Percentiles rank a stretch among this genome's conserved stretches.
These are phyloP conservation scores for Petrocephalus zakoni DNA, from an alignment of 2,113 vertebrate species.

Conservation along the genomic window DNA sequence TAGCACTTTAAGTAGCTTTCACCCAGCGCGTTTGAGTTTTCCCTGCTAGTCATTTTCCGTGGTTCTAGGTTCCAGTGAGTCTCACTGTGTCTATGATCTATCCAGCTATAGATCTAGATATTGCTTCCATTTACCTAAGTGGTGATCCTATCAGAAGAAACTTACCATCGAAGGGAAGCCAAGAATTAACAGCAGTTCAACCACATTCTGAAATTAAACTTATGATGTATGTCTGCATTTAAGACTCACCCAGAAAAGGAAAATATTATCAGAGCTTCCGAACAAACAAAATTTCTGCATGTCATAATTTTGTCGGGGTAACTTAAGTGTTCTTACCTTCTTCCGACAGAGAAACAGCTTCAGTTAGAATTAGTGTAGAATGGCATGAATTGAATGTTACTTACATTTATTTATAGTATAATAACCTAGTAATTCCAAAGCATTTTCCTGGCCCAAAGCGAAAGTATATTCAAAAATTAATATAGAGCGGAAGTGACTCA, in stretches of 20 bases:
- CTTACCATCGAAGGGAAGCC: background rate
- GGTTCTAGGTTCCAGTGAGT: background rate
- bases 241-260: background rate
- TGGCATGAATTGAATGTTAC: background rate
- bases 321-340: background rate
- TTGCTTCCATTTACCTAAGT: background rate
- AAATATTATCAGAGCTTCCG: background rate
- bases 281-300: background rate
- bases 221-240: background rate
- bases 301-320: background rate
- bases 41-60: background rate
- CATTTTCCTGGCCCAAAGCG: background rate
- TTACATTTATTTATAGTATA: background rate
- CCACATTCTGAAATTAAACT: background rate
- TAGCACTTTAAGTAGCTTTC: background rate
- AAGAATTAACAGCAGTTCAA: background rate
- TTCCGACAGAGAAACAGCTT: background rate
- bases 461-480: background rate
- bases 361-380: background rate
- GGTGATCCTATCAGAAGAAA: background rate
- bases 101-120: background rate
- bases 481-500: background rate
- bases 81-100: background rate
- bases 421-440: background rate
- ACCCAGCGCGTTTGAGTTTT: background rate